Base-by-base conservation (phyloP, 1,140 invertebrate species). In the Stenopsyche tienmushanensis region DNA sequence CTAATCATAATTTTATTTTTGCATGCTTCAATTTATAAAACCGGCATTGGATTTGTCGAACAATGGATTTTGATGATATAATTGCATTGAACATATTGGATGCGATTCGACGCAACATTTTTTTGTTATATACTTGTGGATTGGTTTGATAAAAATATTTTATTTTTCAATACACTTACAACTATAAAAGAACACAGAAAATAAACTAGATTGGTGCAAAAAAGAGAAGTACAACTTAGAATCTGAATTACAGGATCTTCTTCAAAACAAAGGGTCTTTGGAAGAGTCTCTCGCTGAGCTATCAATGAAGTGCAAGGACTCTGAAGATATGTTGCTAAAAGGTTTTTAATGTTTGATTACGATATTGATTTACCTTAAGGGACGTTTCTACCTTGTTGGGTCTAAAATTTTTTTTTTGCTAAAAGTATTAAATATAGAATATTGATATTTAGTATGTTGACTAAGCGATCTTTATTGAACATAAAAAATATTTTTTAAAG, bases 201-300 rank as follows among this genome's bases (percentile, higher is more conserved):
- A 69, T 73, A 76, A 73, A 72, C 70, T 80, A 62, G 72, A 73
- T 41, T 75, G 76, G 69, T 73, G 73, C 26, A 78, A 79, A 49
- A 83, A 80, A n/a, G 82, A 86, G 72, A 85, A 87, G 80, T 76
- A 83, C 66, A 82, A 77, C 26, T 75, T 86, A 3, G 86, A 89
- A 77, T 83, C 79, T 75, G 86, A 88, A 76, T 80, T 88, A 41
- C 84, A 88, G 75, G 86, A 87, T 70, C 74, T 87, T 54, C 73
- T 85, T 53, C 80, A 85, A 71, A 84, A 88, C 73, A 87, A 88
- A 73, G 82, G 86, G 68, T 83, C 86, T 47, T 73, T 86, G 3
- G 85, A 87, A 72, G 77, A 80, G 3, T 83, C 82, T 69, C 73
- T 87, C 62, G 76, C 71, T 23, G 77, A 82, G 55, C 66, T 83